Base-by-base conservation (phyloP, 2,888 invertebrate species). In the Synergus japonicus region DNA sequence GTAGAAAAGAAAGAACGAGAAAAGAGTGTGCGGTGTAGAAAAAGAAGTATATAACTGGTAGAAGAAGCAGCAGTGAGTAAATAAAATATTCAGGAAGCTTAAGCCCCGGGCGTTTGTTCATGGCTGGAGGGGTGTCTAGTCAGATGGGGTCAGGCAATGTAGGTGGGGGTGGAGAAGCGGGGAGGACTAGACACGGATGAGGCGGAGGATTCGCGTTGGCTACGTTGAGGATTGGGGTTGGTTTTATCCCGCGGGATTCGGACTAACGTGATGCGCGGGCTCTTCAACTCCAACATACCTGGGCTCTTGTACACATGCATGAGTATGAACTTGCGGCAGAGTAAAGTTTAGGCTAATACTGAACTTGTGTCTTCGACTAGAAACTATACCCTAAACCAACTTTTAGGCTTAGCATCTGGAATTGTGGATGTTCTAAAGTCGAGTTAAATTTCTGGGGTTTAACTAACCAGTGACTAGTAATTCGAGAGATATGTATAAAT, bases 211-310 rank as follows among this genome's bases (percentile, higher is more conserved):
- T 69, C 76, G 64, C 73, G 76, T 79, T 78, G 44, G 77, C 78
- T 81, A 65, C 77, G 58, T 78, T 78, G 77, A 81, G 79, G 80
- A 78, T 73, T 77, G 78, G 85, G 82, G 86, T 84, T 82, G 86
- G 88, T 89, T 90, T 90, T 89, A 90, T 90, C 90, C 89, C 88
- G 81, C 83, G 88, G 88, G 89, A 88, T 86, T 89, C 84, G 82
- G 81, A 84, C 82, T 83, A 83, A 86, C 85, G 79, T 58, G 66
- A 65, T 67, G 78, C 73, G 67, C 77, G 76, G 82, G 77, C 80
- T 79, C 83, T 79, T 78, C 76, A 80, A 81, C 58, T 79, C 81
- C 79, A 76, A 76, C 76, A 77, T 67, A 79, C 63, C 76, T 76
- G 80, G 60, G 37, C n/a, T 54, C 73, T 54, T 73, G 73, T 54